These are phyloP conservation scores for Conops quadrifasciatus DNA, from an alignment of 2,888 invertebrate genomes.

Conservation along the genomic window DNA sequence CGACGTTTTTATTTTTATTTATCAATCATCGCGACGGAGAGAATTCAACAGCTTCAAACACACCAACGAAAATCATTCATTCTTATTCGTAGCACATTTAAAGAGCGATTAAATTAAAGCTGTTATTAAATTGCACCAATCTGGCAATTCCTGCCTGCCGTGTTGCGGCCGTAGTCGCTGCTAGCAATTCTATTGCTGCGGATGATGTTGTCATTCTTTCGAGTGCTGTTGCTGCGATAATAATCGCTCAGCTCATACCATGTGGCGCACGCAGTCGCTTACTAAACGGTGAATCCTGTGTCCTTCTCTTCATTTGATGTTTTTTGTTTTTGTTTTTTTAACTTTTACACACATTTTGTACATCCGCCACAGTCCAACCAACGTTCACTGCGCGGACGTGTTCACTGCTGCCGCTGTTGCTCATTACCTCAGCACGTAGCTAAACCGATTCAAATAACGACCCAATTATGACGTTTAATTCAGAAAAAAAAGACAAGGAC, in stretches of 20 bases:
- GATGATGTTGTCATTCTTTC: not conserved
- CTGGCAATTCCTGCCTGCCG: not conserved
- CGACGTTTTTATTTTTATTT: too few species aligned
- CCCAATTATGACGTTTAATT: slow-evolving; percentile 59
- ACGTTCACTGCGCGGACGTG: slow-evolving; percentile 4
- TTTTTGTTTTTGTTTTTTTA: slow-evolving; percentile 5
- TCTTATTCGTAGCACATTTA: slow-evolving; percentile 24
- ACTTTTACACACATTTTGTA: slow-evolving; percentile 21
- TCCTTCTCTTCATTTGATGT: slow-evolving; percentile 9
- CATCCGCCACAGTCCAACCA: not conserved
- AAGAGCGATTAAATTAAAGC: slow-evolving; percentile 27
- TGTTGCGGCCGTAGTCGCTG: not conserved
- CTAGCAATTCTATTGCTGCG: not conserved
- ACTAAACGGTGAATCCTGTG: slow-evolving; percentile 17
- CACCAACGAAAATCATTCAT: not conserved
- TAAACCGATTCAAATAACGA: slow-evolving; percentile 52
- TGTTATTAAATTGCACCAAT: slow-evolving; percentile 29
- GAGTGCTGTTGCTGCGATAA: not conserved
- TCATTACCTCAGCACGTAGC: slow-evolving; percentile 54
- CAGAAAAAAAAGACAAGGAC: slow-evolving; percentile 40
- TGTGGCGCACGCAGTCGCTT: slow-evolving; percentile 10
- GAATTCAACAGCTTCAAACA: too few species aligned
- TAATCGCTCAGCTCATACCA: slow-evolving; percentile 6
- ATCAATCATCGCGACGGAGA: too few species aligned
- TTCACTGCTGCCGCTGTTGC: slow-evolving; percentile 11